Conservation (phyloP, 2,888 invertebrate genomes). For the Furcula furcula region DNA sequence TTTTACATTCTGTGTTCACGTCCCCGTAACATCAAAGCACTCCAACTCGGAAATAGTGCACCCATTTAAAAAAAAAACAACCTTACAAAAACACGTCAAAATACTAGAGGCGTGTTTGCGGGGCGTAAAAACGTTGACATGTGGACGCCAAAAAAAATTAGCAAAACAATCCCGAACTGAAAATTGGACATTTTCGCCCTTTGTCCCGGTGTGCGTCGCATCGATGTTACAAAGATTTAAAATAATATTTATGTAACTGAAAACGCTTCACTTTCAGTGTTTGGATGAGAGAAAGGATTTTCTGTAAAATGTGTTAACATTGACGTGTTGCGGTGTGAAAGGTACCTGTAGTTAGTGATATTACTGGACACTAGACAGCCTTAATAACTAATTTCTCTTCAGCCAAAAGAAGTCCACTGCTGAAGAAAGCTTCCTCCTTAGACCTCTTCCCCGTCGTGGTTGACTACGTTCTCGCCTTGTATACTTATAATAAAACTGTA, state of each 20-base stretch:
- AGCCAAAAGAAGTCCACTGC: too few species aligned
- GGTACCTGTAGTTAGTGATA: too few species aligned
- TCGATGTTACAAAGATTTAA: constrained; percentile 29
- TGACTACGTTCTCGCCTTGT: too few species aligned
- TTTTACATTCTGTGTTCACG: too few species aligned
- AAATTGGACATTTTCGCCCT: constrained; percentile 41
- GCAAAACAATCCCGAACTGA: constrained; percentile 39
- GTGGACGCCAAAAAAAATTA: constrained; percentile 24
- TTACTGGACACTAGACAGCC: too few species aligned
- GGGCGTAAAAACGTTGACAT: constrained; percentile 39
- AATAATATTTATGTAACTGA: constrained; percentile 28
- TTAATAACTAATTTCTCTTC: too few species aligned
- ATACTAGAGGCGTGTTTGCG: constrained; percentile 33
- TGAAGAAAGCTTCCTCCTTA: too few species aligned
- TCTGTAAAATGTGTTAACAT: too few species aligned
- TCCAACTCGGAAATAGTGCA: constrained; percentile 11
- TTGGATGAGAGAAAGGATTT: not conserved
- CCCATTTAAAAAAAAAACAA: constrained; percentile 20
- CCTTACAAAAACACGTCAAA: constrained; percentile 27
- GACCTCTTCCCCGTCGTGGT: too few species aligned
- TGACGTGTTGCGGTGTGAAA: too few species aligned
- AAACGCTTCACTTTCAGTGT: constrained; percentile 9
- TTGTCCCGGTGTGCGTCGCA: constrained; percentile 32
- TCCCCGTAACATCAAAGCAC: constrained; percentile 2
- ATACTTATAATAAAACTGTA: too few species aligned